Evolutionary conservation across 1,140 invertebrate species (phyloP), one percentile per base, ranked within the genome.

Genomic region (Muscidifurax raptorellus): DNA sequence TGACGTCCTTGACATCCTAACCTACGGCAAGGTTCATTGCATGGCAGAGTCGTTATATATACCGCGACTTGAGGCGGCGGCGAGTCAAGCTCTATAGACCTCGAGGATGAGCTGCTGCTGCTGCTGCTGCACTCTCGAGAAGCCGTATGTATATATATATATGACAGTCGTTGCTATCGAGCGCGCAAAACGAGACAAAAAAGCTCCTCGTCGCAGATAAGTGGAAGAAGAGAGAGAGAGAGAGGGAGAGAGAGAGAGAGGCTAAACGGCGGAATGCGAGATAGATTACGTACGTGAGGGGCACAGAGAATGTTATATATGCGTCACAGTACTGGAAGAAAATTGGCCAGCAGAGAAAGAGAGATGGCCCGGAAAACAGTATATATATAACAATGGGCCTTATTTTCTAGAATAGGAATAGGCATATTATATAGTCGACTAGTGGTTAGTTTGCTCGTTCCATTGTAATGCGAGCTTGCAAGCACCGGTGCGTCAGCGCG

Each of bases 1-100:
- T 76, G 28, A 76, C 67, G 83, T 85, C 84, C 84, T 85, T 85
- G 84, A 85, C 84, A 85, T 72, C 84, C 84, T 85, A 82, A 85
- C 79, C 84, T 30, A 44, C 80, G 74, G 32, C 80, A 78, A 81
- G 84, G 84, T 85, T 85, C 74, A 84, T 71, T 36, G 76, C 64
- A 69, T 82, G 67, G 0, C 72, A 47, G 13, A 75, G 47, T 2
- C 28, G 15, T 22, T 12, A 36, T 25, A 36, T 25, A n/a, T n/a
- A 10, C 32, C 66, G 12, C 36, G 27, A 59, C 69, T 74, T n/a
- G 47, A 59, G n/a, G 13, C 28, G 72, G 40, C 25, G 52, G 22
- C 52, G 52, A 18, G 52, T 18, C 52, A 59, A 59, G 52, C 52
- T 59, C 13, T 47, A 71, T 47, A 28, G 36, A 5, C 36, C 27